Evolutionary conservation across 2,888 invertebrate species (phyloP).

Genomic region (Latrodectus hesperus): DNA sequence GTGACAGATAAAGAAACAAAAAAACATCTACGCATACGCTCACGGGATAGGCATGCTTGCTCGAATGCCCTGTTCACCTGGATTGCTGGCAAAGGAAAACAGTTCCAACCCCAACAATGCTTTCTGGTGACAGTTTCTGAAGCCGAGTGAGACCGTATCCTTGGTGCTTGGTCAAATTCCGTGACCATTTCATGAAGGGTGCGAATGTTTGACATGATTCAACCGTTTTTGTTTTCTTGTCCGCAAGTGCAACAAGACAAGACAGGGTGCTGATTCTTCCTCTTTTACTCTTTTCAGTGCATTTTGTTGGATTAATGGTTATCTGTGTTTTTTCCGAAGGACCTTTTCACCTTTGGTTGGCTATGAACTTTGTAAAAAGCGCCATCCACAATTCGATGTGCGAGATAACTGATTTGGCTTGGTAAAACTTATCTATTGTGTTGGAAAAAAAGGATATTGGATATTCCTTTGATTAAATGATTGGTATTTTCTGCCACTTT

Average conservation of each 20-base stretch:
- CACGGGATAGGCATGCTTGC: constrained; percentile 32
- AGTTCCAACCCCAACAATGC: not conserved
- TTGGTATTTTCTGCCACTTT: too few relatives aligned
- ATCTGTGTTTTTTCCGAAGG: too few relatives aligned
- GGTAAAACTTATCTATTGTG: too few relatives aligned
- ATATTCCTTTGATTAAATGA: too few relatives aligned
- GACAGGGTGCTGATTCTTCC: too few relatives aligned
- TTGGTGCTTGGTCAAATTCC: constrained; percentile 16
- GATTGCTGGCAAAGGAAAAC: constrained; percentile 1
- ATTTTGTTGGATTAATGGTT: too few relatives aligned
- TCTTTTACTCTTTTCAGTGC: too few relatives aligned
- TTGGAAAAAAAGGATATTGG: too few relatives aligned
- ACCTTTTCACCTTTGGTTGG: too few relatives aligned
- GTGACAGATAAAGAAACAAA: not conserved
- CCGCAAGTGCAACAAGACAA: too few relatives aligned
- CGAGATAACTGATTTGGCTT: too few relatives aligned
- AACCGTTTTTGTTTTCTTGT: too few relatives aligned
- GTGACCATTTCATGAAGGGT: constrained; percentile 19
- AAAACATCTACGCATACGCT: not conserved
- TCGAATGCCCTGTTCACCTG: constrained; percentile 27
- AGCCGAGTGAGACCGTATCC: constrained; percentile 10
- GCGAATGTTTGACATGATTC: constrained; percentile 43
- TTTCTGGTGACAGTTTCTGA: constrained; percentile 17
- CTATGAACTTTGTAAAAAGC: not conserved
- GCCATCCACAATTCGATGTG: not conserved